Evolutionary conservation across 2,113 vertebrate species (phyloP), one percentile per base, ranked within the genome.

Genomic region (Oceanites oceanicus): DNA sequence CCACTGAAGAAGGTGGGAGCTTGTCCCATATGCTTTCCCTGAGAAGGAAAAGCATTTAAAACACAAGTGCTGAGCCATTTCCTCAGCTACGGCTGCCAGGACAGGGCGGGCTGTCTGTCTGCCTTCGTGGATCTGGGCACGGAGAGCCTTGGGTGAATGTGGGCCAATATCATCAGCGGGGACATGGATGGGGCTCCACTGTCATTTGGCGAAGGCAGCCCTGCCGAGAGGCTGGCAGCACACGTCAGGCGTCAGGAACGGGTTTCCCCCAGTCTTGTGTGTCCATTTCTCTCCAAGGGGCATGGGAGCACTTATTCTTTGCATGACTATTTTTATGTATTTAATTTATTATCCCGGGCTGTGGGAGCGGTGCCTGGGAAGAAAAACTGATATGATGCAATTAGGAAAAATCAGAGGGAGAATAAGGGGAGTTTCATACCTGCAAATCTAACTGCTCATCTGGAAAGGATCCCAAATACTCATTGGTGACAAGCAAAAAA

Each of bases 371-470:
- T 75, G 76, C 53, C 42, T 40, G 52, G 34, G 45, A 27, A 87
- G 36, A 56, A 87, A 85, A 56, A 52, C 40, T 72, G 83, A 50
- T 87, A 16, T 61, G 65, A 84, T 0, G 2, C 18, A 65, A 66
- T 53, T 42, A 75, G 72, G 47, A 66, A 93, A 82, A 92, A 78
- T 67, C 80, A 86, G 75, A 71, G 63, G 59, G 94, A 18, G 68
- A 94, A 79, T 73, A 90, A 66, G 59, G 66, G 83, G 82, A 90
- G 70, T 92, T 94, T 96, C 86, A 89, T 23, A 96, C 76, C 73
- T 92, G 75, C 62, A 93, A 58, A 88, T 71, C 56, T 94, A 30
- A 50, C 59, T 82, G 65, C 74, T 95, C 52, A 50, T 80, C 75
- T 95, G 84, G 61, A 92, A 88, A 80, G 59, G 62, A 74, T 88